A percentile compares a stretch with the other conserved stretches of the same genome.
These are phyloP conservation scores for Daboia siamensis DNA, from an alignment of 2,113 vertebrate genomes.

Conservation along the genomic window DNA sequence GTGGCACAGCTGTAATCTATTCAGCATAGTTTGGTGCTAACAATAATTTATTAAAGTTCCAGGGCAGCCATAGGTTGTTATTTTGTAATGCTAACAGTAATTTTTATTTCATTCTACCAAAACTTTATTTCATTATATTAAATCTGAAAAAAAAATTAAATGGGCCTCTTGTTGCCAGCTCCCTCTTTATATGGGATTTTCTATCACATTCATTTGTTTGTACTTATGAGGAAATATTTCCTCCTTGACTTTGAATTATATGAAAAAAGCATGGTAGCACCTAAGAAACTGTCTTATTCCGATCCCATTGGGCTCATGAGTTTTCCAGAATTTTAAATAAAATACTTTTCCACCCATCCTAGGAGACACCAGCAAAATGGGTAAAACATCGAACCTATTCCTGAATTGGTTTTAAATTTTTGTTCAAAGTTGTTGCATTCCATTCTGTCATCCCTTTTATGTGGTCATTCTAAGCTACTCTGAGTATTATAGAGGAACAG, in stretches of 20 bases:
- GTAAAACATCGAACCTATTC: not conserved
- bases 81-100: accelerated
- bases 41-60: not conserved
- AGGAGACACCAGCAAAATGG: not conserved
- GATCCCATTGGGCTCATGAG: not conserved
- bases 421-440: not conserved
- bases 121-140: not conserved
- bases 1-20: not conserved
- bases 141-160: not conserved
- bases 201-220: not conserved
- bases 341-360: not conserved
- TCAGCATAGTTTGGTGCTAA: not conserved
- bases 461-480: not conserved
- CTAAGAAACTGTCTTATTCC: not conserved
- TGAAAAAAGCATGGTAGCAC: not conserved
- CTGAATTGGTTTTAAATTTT: not conserved
- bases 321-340: not conserved
- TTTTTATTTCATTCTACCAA: not conserved
- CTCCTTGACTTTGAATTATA: not conserved
- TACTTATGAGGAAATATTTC: not conserved
- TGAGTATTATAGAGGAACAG: not conserved
- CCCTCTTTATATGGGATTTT: not conserved
- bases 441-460: not conserved
- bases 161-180: not conserved
- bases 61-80: not conserved